phyloP scores from a whole-genome alignment of 2,797 vertebrate species.

The Gymnothorax javanicus region DNA sequence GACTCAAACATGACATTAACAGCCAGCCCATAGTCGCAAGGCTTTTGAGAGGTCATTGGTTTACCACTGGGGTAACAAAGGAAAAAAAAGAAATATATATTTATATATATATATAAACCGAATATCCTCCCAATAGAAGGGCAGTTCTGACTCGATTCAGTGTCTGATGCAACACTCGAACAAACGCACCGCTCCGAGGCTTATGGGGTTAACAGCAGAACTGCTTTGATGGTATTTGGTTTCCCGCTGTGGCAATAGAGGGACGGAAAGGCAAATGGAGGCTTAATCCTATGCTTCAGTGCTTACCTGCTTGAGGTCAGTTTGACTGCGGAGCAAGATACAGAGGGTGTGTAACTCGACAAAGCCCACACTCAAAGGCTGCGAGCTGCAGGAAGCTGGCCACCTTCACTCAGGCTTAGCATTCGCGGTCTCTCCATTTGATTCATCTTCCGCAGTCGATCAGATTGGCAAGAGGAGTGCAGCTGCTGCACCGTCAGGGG shows the following conservation, averaged over 20 bases:
- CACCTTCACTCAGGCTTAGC: neutral
- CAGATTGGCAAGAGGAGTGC: neutral
- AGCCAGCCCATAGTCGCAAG: neutral
- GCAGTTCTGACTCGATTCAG: neutral
- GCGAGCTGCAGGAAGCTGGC: neutral
- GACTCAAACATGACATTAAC: neutral
- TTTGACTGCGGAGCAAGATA: neutral
- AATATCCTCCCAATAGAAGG: neutral
- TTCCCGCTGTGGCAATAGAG: neutral
- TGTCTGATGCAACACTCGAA: no score
- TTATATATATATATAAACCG: no score
- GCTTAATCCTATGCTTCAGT: conserved; percentile 11
- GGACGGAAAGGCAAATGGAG: neutral
- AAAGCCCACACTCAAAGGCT: neutral
- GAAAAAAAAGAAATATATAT: no score
- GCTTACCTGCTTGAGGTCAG: neutral
- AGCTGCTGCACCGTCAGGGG: neutral
- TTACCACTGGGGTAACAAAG: neutral
- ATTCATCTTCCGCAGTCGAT: neutral
- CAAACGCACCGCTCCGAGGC: neutral
- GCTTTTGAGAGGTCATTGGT: neutral
- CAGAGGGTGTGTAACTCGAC: neutral
- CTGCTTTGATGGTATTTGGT: neutral
- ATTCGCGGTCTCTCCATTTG: neutral
- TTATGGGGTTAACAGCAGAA: neutral